Conservation (phyloP, 2,113 vertebrate species). For the Ursus arctos region DNA sequence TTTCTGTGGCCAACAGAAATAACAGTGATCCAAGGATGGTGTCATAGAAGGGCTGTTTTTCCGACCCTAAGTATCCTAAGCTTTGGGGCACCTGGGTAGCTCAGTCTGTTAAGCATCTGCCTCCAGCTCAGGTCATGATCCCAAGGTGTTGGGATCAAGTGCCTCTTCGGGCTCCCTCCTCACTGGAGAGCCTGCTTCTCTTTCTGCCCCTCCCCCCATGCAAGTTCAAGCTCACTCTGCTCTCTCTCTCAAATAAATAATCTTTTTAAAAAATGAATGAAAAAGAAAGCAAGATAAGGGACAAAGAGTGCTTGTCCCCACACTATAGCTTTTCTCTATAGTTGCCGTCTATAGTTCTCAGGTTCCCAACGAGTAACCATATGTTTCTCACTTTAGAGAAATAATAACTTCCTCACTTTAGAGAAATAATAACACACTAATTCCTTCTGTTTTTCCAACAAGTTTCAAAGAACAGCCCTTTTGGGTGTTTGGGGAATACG, state of each 20-base stretch:
- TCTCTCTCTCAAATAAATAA: neutral
- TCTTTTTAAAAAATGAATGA: neutral
- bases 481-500: neutral
- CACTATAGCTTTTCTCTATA: neutral
- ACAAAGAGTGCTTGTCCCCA: neutral
- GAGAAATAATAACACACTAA: neutral
- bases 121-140: neutral
- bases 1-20: slow-evolving; percentile 16
- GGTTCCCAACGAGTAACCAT: neutral
- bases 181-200: neutral
- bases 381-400: slow-evolving; percentile 26
- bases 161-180: neutral
- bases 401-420: slow-evolving; percentile 6
- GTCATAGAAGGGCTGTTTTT: neutral
- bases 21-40: neutral
- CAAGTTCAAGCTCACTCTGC: neutral
- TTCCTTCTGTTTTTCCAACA: slow-evolving; percentile 42
- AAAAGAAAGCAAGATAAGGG: neutral
- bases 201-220: neutral
- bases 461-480: neutral
- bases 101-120: neutral
- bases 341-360: neutral
- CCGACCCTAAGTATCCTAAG: neutral
- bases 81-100: neutral
- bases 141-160: neutral